phyloP scores from a whole-genome alignment of 2,888 invertebrate genomes.

The Emmelina monodactyla region DNA sequence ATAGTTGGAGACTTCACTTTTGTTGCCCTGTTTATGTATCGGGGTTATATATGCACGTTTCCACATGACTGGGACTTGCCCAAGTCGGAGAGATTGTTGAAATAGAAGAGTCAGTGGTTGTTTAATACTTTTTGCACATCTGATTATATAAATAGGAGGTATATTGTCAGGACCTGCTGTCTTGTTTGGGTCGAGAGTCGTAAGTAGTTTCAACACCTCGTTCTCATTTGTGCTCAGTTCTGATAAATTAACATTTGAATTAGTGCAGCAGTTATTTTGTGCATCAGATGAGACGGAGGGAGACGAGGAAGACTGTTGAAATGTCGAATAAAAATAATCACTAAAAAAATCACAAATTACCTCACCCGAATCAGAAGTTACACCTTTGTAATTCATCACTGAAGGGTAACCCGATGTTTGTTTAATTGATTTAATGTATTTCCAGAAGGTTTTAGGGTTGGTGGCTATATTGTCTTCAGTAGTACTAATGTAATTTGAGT shows the following conservation, averaged over 20 bases:
- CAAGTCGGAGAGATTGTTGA: constrained; percentile 5
- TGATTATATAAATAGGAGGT: constrained; percentile 9
- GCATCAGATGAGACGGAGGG: neutral
- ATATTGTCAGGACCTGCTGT: constrained; percentile 14
- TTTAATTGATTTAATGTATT: constrained; percentile 1
- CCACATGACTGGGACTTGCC: constrained; percentile 7
- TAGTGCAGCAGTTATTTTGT: neutral
- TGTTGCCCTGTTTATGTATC: constrained; percentile 11
- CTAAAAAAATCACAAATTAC: constrained; percentile 3
- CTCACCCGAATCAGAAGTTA: neutral
- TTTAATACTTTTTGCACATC: constrained; percentile 10
- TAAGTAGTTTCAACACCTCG: constrained; percentile 6
- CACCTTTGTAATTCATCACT: constrained; percentile 2
- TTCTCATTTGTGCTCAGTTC: too few relatives aligned
- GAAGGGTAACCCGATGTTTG: neutral
- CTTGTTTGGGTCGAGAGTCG: constrained; percentile 12
- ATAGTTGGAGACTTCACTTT: constrained; percentile 10
- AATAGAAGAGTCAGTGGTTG: constrained; percentile 10
- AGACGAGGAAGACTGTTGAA: neutral
- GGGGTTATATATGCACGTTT: constrained; percentile 12
- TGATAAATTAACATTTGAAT: too few relatives aligned
- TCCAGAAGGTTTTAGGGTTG: constrained; percentile 4
- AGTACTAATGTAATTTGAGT: neutral
- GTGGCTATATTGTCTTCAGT: neutral
- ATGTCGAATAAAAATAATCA: constrained; percentile 4